These are phyloP conservation scores for Mesocentrotus franciscanus DNA, from an alignment of 53 echinoderm and acorn worm genomes.

Conservation along the genomic window DNA sequence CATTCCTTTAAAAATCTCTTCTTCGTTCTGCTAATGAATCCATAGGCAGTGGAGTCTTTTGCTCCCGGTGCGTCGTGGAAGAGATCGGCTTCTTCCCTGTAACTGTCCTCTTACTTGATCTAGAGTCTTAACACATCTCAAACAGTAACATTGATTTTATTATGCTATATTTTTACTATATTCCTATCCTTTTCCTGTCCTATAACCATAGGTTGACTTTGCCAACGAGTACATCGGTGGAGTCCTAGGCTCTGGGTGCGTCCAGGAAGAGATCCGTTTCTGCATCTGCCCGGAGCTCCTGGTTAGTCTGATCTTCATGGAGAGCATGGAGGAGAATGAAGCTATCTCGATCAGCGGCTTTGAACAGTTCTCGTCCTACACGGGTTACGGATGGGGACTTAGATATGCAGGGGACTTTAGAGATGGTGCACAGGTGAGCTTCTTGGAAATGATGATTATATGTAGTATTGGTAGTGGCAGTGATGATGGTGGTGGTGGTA, in stretches of 20 bases:
- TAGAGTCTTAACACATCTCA: background rate
- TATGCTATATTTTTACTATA: background rate
- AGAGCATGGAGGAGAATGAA: constrained; percentile 91
- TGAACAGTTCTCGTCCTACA: constrained; percentile 83
- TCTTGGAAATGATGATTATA: background rate
- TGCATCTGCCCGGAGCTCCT: constrained; percentile 86
- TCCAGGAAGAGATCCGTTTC: constrained; percentile 95
- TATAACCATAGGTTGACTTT: constrained; percentile 79
- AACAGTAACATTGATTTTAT: no score
- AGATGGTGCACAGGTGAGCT: constrained; percentile 74
- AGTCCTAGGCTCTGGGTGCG: constrained; percentile 74
- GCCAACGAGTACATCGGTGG: constrained; percentile 87
- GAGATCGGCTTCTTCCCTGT: constrained; percentile 80
- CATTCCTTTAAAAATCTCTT: no score
- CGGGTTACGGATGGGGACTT: constrained; percentile 79
- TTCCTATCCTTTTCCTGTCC: background rate
- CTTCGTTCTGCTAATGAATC: constrained; percentile 71
- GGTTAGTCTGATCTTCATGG: constrained; percentile 72
- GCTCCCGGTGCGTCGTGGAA: constrained; percentile 80
- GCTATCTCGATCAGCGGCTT: constrained; percentile 81
- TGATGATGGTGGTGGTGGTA: no score
- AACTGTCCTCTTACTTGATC: constrained; percentile 61
- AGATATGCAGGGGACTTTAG: constrained; percentile 74
- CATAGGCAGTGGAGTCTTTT: constrained; percentile 80
- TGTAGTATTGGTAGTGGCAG: background rate